A percentile compares a stretch with the other conserved stretches of the same genome.
Evolutionary conservation across 2,797 vertebrate species (phyloP).

Genomic region (Atherinosoma microstoma): DNA sequence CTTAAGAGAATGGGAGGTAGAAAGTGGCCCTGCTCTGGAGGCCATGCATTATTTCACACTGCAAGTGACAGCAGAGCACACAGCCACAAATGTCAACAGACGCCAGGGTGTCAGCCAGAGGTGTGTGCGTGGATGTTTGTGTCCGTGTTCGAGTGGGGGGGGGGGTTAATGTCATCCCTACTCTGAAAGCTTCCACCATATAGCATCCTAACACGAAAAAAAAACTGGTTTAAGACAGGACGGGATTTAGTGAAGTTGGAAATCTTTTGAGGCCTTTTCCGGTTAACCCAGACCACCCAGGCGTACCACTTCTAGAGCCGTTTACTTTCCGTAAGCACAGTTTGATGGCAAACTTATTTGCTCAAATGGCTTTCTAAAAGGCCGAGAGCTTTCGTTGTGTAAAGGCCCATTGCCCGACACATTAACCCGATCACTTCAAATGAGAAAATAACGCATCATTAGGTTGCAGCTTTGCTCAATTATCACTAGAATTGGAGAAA

Average conservation of each 20-base stretch:
- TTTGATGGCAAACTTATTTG: too few species aligned
- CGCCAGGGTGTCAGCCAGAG: slow-evolving; percentile 57
- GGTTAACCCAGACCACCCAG: too few species aligned
- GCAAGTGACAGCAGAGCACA: slow-evolving; percentile 72
- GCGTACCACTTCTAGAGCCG: too few species aligned
- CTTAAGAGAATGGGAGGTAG: slow-evolving; percentile 57
- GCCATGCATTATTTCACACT: slow-evolving; percentile 83
- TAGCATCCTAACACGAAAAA: slow-evolving; percentile 21
- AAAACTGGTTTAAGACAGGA: slow-evolving; percentile 40
- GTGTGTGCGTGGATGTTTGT: slow-evolving; percentile 22
- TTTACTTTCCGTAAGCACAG: not conserved
- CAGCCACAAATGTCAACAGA: slow-evolving; percentile 67
- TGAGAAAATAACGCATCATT: too few species aligned
- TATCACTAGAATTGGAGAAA: too few species aligned
- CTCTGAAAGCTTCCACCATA: slow-evolving; percentile 17
- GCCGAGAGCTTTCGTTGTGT: too few species aligned
- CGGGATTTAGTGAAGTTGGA: slow-evolving; percentile 25
- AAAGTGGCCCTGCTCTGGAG: slow-evolving; percentile 61
- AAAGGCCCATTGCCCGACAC: too few species aligned
- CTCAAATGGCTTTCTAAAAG: too few species aligned
- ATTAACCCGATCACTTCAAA: too few species aligned
- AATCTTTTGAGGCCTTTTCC: slow-evolving; percentile 20
- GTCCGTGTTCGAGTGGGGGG: not conserved
- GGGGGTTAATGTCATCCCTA: slow-evolving; percentile 11
- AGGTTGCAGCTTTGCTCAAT: too few species aligned